Evolutionary conservation across 2,113 vertebrate genomes (phyloP), one percentile per base, ranked within the genome.

Genomic region (Pampusana beccarii): DNA sequence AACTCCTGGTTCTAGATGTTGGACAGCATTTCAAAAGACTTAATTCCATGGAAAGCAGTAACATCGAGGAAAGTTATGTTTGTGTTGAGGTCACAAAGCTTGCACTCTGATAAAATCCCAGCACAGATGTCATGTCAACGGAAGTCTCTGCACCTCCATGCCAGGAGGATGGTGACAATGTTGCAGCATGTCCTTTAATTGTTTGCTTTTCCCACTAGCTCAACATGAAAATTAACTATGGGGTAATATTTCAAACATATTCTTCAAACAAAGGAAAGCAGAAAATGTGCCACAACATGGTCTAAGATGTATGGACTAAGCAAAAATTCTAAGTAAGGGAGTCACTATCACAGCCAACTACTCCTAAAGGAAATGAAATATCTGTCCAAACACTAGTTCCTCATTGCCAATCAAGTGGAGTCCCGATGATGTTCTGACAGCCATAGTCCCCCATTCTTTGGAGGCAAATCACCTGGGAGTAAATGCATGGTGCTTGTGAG

Each of bases 401-500:
- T 69, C 33, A 15, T 26, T 84, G 11, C 13, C 53, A 34, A 17
- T 46, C 36, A n/a, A 62, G 15, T 54, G 84, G 8, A 80, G 6
- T 9, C 56, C 12, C 28, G n/a, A 24, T 57, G 20, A 14, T 5
- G 15, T 51, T 36, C 10, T 46, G 36, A 38, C 23, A 54, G 23
- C 11, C 21, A 13, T 18, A 18, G 19, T 34, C 6, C 1, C 2
- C 13, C 2, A 3, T 40, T 64, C 6, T 74, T 42, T 29, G 21
- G 42, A 13, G 38, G 7, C 33, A 69, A 58, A 36, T 20, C 40
- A 60, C 38, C 11, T 28, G 53, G 31, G 19, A 48, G 18, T 31
- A 36, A 8, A 1, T 0, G 3, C 4, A 11, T 25, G 17, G 19
- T 61, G 17, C 28, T 36, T 50, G 46, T 12, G 28, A 74, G n/a